phyloP scores from a whole-genome alignment of 2,113 vertebrate species.

The Oenanthe melanoleuca region DNA sequence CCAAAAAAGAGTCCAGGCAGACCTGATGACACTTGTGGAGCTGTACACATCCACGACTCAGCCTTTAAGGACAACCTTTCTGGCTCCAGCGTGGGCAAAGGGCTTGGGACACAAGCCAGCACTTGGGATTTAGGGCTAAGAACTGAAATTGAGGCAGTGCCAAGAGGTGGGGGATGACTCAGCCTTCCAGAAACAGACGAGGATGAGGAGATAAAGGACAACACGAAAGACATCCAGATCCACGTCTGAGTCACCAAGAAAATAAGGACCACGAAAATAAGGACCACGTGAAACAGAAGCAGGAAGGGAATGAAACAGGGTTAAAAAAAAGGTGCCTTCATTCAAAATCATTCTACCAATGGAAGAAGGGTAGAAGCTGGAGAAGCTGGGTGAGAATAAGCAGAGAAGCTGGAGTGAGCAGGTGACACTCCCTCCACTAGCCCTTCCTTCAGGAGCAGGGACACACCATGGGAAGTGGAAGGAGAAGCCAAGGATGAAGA shows the following conservation, averaged over 20 bases:
- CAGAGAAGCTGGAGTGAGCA: not conserved
- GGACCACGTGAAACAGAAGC: not conserved
- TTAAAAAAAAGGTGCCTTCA: rapidly evolving
- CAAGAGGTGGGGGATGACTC: not conserved
- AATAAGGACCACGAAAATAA: not conserved
- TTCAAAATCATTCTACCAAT: not conserved
- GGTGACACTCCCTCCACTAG: not conserved
- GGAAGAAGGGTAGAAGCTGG: not conserved
- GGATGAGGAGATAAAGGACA: not conserved
- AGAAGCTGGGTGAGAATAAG: not conserved
- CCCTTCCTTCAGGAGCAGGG: not conserved
- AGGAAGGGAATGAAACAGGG: rapidly evolving
- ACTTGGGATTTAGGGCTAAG: not conserved
- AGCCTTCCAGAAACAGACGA: not conserved
- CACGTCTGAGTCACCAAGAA: not conserved
- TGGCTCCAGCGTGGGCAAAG: not conserved
- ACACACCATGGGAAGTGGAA: not conserved
- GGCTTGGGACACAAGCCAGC: not conserved
- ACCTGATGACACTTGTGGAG: rapidly evolving
- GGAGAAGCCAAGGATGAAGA: not conserved
- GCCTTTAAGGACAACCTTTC: not conserved
- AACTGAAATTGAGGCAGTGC: not conserved
- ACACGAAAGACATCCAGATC: not conserved
- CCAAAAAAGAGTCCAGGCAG: not conserved
- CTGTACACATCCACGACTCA: rapidly evolving